Percentiles rank a stretch among this genome's conserved stretches.
These are phyloP conservation scores for Drosophila ohnishii DNA, from an alignment of 1,140 invertebrate species.

Conservation along the genomic window DNA sequence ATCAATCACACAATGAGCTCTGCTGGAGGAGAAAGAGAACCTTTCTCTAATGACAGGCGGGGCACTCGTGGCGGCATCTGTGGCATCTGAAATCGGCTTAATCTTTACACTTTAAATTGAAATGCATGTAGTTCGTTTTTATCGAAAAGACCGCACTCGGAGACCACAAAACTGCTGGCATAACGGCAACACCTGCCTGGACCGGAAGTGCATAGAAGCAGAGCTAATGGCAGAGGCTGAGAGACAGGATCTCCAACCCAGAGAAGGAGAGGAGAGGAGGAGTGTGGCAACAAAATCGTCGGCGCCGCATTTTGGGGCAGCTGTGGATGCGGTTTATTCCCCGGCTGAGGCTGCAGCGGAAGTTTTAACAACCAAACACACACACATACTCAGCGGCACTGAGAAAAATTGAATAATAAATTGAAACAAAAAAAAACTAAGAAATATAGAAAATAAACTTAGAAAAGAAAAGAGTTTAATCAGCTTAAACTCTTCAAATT, in stretches of 20 bases:
- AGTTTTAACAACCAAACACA: slow-evolving; percentile 63
- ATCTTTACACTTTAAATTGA: slow-evolving; percentile 47
- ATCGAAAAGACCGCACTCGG: slow-evolving; percentile 40
- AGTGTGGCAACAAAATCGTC: slow-evolving; percentile 8
- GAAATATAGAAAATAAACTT: too few species aligned
- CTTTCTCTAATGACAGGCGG: slow-evolving; percentile 40
- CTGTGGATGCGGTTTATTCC: slow-evolving; percentile 59
- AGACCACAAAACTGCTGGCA: slow-evolving; percentile 50
- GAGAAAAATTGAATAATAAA: background rate
- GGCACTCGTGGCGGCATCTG: slow-evolving; percentile 18
- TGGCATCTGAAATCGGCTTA: slow-evolving; percentile 56
- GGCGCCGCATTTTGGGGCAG: slow-evolving; percentile 63
- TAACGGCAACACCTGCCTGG: slow-evolving; percentile 66
- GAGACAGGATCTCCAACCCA: slow-evolving; percentile 16
- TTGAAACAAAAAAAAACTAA: background rate
- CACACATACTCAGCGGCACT: slow-evolving; percentile 16
- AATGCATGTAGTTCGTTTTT: slow-evolving; percentile 49
- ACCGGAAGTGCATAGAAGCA: slow-evolving; percentile 61
- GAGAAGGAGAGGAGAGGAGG: background rate
- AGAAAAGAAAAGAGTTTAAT: too few species aligned
- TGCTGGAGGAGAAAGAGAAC: slow-evolving; percentile 25
- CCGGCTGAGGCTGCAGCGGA: slow-evolving; percentile 60
- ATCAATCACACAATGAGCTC: slow-evolving; percentile 39
- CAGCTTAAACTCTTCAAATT: background rate
- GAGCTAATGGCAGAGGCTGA: slow-evolving; percentile 43